Conservation (phyloP, 2,888 invertebrate genomes). For the Philereme transversata region DNA sequence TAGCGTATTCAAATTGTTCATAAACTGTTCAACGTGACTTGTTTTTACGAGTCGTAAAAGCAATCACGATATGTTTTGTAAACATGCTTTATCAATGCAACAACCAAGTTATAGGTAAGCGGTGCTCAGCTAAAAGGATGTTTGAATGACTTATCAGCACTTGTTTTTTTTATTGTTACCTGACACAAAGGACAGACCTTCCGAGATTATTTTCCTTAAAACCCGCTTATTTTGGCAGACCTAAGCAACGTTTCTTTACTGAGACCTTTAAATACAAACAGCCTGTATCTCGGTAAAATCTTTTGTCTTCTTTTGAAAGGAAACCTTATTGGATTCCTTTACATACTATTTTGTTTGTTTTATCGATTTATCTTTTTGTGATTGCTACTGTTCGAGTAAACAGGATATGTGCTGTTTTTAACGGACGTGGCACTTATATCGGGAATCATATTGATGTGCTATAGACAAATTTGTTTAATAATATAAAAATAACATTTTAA, state of each 20-base stretch:
- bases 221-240: no score
- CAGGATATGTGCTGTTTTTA: neutral
- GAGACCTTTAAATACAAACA: neutral
- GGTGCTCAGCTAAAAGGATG: constrained; percentile 9
- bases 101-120: neutral
- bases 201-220: neutral
- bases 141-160: constrained; percentile 1
- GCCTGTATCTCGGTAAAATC: neutral
- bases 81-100: constrained; percentile 14
- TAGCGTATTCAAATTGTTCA: neutral
- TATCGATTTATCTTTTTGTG: neutral
- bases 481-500: no score
- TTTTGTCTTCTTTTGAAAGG: neutral
- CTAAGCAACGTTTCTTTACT: no score
- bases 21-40: neutral
- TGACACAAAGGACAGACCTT: neutral
- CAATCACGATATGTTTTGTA: constrained; percentile 18
- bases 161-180: neutral
- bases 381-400: neutral
- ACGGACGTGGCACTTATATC: neutral
- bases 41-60: constrained; percentile 13
- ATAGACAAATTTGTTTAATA: no score
- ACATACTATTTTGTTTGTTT: neutral
- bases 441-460: neutral
- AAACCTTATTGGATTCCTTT: neutral